Evolutionary conservation across 2,797 vertebrate genomes (phyloP).

Genomic region (Anguilla anguilla): DNA sequence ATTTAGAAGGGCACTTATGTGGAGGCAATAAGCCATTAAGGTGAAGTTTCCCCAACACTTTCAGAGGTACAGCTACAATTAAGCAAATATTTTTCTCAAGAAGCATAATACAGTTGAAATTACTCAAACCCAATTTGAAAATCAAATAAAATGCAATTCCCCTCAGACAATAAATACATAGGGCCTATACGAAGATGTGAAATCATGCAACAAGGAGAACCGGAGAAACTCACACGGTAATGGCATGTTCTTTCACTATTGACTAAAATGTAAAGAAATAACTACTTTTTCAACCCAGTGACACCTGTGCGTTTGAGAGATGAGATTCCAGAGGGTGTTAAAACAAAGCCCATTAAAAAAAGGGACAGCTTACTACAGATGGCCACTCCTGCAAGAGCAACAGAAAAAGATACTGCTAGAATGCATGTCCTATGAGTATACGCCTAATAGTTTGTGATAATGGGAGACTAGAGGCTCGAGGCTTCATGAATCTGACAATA

Average conservation of each 20-base stretch:
- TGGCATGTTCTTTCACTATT: background rate
- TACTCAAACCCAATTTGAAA: background rate
- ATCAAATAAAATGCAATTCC: background rate
- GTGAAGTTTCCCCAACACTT: background rate
- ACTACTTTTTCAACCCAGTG: constrained; percentile 3
- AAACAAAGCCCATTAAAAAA: background rate
- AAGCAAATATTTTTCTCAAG: background rate
- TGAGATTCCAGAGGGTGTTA: background rate
- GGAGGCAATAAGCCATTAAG: background rate
- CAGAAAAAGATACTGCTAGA: background rate
- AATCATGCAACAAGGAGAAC: background rate
- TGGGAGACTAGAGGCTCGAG: background rate
- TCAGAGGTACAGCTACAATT: background rate
- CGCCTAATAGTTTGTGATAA: background rate
- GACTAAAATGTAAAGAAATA: background rate
- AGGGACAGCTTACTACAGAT: background rate
- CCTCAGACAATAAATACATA: background rate
- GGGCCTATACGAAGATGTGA: background rate
- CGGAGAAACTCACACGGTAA: background rate
- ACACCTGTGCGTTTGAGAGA: background rate
- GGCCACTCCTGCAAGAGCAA: background rate
- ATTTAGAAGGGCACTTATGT: background rate
- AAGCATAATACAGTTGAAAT: background rate
- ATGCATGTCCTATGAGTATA: background rate
- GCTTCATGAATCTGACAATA: background rate